phyloP scores from a whole-genome alignment of 2,888 invertebrate species.

The Drosophila imparisetae region DNA sequence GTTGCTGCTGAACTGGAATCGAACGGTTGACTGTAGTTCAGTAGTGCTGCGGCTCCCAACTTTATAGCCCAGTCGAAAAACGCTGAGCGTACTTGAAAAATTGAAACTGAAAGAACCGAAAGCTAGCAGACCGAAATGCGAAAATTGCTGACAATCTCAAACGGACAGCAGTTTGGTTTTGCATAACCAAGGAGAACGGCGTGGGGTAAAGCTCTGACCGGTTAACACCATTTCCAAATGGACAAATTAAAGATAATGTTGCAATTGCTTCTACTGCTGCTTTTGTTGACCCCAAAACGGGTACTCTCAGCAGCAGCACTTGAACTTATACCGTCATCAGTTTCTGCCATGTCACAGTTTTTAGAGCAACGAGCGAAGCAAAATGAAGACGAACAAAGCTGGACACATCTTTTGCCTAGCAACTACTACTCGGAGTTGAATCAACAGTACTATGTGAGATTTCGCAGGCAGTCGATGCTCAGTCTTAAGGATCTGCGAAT shows the following conservation, averaged over 20 bases:
- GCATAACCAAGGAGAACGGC: conserved; percentile 37
- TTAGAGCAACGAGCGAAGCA: conserved; percentile 32
- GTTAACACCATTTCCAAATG: conserved; percentile 51
- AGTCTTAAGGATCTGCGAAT: conserved; percentile 18
- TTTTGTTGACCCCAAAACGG: conserved; percentile 43
- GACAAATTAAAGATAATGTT: conserved; percentile 29
- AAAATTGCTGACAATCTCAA: conserved; percentile 63
- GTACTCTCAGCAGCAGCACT: conserved; percentile 3
- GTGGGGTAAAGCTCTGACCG: conserved; percentile 42
- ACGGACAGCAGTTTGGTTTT: conserved; percentile 25
- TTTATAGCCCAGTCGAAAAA: conserved; percentile 64
- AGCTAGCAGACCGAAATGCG: conserved; percentile 20
- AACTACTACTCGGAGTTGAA: conserved; percentile 69
- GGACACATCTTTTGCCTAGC: conserved; percentile 63
- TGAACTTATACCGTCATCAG: conserved; percentile 10
- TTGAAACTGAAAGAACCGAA: conserved; percentile 32
- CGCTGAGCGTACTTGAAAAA: conserved; percentile 54
- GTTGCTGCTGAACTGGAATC: conserved; percentile 53
- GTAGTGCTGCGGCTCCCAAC: conserved; percentile 25
- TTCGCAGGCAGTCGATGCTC: conserved; percentile 52
- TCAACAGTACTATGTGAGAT: conserved; percentile 67
- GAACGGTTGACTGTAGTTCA: conserved; percentile 56
- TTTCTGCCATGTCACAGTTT: conserved; percentile 47
- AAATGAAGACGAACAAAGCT: conserved; percentile 24
- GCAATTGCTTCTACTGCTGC: conserved; percentile 21